Percentiles rank a stretch among this genome's conserved stretches.
These are phyloP conservation scores for Tenthredo amoena DNA, from an alignment of 2,888 invertebrate genomes.

Conservation along the genomic window DNA sequence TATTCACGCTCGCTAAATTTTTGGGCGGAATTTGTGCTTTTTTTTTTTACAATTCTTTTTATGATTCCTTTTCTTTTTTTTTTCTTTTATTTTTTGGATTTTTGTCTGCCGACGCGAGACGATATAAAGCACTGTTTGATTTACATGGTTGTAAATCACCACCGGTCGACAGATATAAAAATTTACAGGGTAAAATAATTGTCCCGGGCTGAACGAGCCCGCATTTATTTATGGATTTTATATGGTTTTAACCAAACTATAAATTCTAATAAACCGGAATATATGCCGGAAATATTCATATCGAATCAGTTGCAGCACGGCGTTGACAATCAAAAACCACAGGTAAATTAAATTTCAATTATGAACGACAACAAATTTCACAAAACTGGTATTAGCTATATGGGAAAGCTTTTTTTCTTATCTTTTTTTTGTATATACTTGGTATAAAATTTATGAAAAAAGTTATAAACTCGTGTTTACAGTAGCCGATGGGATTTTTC, in stretches of 20 bases:
- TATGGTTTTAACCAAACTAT: slow-evolving; percentile 28
- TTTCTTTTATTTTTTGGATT: neutral
- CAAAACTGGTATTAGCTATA: neutral
- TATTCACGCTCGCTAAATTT: slow-evolving; percentile 37
- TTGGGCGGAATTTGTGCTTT: neutral
- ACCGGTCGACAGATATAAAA: slow-evolving; percentile 11
- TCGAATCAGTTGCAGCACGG: neutral
- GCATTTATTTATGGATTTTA: slow-evolving; percentile 30
- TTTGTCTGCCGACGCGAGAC: neutral
- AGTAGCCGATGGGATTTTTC: neutral
- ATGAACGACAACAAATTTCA: neutral
- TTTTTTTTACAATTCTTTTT: neutral
- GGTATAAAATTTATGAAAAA: neutral
- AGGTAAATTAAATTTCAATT: neutral
- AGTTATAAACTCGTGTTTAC: slow-evolving; percentile 2
- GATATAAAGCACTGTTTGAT: slow-evolving; percentile 36
- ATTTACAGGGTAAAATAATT: slow-evolving; percentile 43
- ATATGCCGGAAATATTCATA: neutral
- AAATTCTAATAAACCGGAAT: neutral
- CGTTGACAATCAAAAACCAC: neutral
- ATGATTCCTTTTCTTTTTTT: neutral
- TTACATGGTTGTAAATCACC: slow-evolving; percentile 42
- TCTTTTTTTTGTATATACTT: neutral
- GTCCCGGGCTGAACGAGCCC: slow-evolving; percentile 18
- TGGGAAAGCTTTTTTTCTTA: neutral